Conservation (phyloP, 2,113 vertebrate genomes). For the Propithecus coquereli region DNA sequence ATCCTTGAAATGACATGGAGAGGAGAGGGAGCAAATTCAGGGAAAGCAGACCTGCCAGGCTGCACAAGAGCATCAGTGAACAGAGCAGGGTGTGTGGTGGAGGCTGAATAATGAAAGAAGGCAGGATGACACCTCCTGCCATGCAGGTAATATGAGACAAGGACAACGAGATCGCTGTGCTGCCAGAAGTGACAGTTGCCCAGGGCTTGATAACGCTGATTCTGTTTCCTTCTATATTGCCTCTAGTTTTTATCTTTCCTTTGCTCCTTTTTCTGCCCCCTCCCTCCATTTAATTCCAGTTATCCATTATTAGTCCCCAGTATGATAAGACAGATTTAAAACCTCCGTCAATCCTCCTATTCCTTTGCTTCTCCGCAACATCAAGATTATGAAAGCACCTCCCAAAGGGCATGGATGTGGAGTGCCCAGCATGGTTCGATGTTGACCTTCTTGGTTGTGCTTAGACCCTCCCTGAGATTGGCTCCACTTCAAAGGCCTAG, state of each 20-base stretch:
- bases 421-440: neutral
- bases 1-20: neutral
- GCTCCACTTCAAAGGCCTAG: neutral
- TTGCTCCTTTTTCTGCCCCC: neutral
- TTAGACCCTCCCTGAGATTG: neutral
- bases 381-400: neutral
- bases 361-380: neutral
- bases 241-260: neutral
- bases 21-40: neutral
- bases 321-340: neutral
- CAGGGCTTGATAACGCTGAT: neutral
- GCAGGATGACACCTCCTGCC: slow-evolving; percentile 37
- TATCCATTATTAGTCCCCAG: neutral
- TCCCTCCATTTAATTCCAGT: neutral
- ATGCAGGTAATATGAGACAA: neutral
- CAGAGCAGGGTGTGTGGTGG: neutral
- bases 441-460: neutral
- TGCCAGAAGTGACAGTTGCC: slow-evolving; percentile 50
- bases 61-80: neutral
- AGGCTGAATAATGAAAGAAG: slow-evolving; percentile 52
- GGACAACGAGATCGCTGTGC: neutral
- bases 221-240: neutral
- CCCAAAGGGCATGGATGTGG: neutral
- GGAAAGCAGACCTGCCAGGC: neutral
- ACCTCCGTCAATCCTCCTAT: neutral